Base-by-base conservation (phyloP, 2,888 invertebrate genomes). In the Synanthedon vespiformis region DNA sequence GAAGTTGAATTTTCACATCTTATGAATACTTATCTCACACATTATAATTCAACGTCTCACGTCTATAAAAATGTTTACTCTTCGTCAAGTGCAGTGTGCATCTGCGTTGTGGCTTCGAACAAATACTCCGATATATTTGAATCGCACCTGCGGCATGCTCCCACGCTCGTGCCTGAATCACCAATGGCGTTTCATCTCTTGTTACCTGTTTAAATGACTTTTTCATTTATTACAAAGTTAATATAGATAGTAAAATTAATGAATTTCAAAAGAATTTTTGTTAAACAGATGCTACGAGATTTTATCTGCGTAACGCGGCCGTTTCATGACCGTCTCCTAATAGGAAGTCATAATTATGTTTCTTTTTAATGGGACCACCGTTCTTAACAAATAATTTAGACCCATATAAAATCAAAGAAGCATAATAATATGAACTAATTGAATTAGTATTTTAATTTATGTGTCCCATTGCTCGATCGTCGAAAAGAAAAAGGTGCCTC, bases 81-180 rank as follows among this genome's bases (percentile, higher is more conserved):
- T 8, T 27, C 27, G 27, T 34, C 34, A 34, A 34, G 34, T 34
- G 34, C 34, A 10, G 34, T 34, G 44, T 48, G 22, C 85, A 81
- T 82, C 79, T 83, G 83, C 77, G 59, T 66, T 56, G 57, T 57
- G 68, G 62, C 64, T 74, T 34, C 34, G 34, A 34, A 34, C 80
- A 80, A 79, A 74, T 61, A 67, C 66, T 63, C 59, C 61, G 64
- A 52, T 34, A 61, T 65, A 67, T 70, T 5, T 68, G 66, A 67
- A 57, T 54, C 54, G 53, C 67, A 87, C 86, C 86, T 87, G 86
- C 86, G 74, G 72, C 70, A 58, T 56, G 67, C 77, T 87, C 86
- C 85, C 86, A 87, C 86, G 86, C 64, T 70, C 64, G 62, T 65
- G 64, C 63, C 34, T 34, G 34, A 34, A 34, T 34, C 34, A 10